Evolutionary conservation across 92 coral and sea anemone genomes (phyloP), one percentile per base, ranked within the genome.

Genomic region (Epizoanthus rinbou): DNA sequence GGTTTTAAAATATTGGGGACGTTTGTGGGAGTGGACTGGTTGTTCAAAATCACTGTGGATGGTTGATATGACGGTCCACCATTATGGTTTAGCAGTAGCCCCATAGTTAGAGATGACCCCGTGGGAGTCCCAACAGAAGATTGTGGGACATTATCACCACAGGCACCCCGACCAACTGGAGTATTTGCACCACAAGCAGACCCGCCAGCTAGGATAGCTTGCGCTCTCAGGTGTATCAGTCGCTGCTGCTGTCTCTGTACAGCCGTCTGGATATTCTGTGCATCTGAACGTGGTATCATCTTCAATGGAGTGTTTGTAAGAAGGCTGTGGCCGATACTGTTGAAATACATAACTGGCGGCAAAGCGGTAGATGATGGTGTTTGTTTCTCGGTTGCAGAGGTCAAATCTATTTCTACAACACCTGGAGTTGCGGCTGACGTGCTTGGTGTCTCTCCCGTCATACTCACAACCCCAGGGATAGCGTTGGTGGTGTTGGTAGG

Each of bases 401-500:
- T 78, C 59, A 78, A 45, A 23, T 78, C 82, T 78, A 78, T 78
- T 47, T 63, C 54, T 15, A 41, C 75, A 11, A 71, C 33, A 71
- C 57, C 23, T 43, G 75, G 23, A n/a, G 75, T 41, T 71, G 75
- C 2, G 53, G 25, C 45, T 3, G 57, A 43, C 35, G 14, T 2
- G 54, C 58, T 10, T 19, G 75, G 75, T 11, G 8, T 71, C 47
- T 71, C 75, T 13, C 57, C 75, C n/a, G 75, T 71, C 58, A 43
- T 71, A 21, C 75, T 71, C 33, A 71, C 17, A 22, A 71, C 58
- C 75, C 75, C 75, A n/a, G 75, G 75, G 75, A 71, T 39, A 18
- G 75, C 75, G 28, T 71, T 71, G 6, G 75, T 71, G 75, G 75
- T 71, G 75, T 9, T 41, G 75, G 75, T 71, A 15, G 75, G 75